Evolutionary conservation across 2,888 invertebrate species (phyloP), one percentile per base, ranked within the genome.

Genomic region (Linnaemya vulpina): DNA sequence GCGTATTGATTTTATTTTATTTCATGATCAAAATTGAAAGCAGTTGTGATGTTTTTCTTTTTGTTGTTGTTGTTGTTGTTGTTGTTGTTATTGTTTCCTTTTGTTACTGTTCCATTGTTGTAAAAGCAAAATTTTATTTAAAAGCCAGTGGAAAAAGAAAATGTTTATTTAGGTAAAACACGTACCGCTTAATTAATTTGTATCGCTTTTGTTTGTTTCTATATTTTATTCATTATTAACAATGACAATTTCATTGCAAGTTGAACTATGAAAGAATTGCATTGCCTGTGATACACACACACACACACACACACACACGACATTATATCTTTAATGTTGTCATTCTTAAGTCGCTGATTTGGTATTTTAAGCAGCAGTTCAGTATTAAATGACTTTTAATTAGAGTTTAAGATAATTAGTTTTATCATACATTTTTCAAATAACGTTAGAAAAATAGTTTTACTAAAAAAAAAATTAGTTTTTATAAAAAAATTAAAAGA

Each of bases 91-190:
- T n/a, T 87, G 86, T 86, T 76, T 65, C 65, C 35, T 11, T 35
- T 51, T 51, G 58, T 60, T 22, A 58, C 60, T 74, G 63, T 38
- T 67, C 79, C 76, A 46, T 87, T 77, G 46, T 62, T 78, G 68
- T 60, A 58, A 68, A 75, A 51, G n/a, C 67, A 78, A n/a, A n/a
- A 63, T 83, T 78, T 74, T 30, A 73, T 77, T 71, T 67, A 77
- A 83, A 77, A 78, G 62, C 20, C 43, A 78, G 53, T 43, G 62
- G 17, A 74, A 74, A 62, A 55, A n/a, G n/a, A n/a, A 74, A 77
- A 58, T 30, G 49, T 13, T 20, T 46, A 75, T 65, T 65, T 43
- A 35, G 22, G 53, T 30, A 53, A 71, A 55, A 62, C 60, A 77
- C 60, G 68, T 20, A 60, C 53, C 53, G 25, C 46, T 70, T 71